Conservation (phyloP, 2,113 vertebrate species). For the Microtus oregoni region DNA sequence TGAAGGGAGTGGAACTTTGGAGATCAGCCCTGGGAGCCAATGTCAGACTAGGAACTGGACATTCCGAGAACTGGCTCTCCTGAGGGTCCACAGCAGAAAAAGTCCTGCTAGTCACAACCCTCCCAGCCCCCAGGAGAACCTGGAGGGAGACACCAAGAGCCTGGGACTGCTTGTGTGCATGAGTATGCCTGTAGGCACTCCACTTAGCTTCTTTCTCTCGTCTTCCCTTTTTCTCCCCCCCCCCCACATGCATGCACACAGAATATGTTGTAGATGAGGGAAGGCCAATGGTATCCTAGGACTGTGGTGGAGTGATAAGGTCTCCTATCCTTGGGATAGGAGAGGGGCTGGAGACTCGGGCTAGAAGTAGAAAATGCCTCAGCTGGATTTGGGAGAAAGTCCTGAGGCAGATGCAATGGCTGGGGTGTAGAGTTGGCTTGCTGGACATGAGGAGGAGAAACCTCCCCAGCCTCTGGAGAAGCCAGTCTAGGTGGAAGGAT, state of each 20-base stretch:
- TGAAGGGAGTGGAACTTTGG: too few relatives aligned
- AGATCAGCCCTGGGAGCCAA: background rate
- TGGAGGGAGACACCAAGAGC: background rate
- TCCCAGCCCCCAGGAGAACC: background rate
- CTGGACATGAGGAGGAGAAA: background rate
- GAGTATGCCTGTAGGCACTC: too few relatives aligned
- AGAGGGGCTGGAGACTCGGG: background rate
- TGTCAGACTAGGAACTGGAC: background rate
- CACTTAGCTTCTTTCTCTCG: background rate
- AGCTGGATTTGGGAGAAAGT: background rate
- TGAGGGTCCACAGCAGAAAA: background rate
- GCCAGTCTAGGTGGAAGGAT: too few relatives aligned
- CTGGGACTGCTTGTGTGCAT: background rate
- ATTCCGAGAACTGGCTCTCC: too few relatives aligned
- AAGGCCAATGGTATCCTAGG: too few relatives aligned
- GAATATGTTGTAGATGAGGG: background rate
- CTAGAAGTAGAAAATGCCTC: background rate
- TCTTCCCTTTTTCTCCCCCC: background rate
- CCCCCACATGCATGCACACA: accelerated
- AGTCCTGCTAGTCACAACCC: background rate
- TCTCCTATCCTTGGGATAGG: background rate
- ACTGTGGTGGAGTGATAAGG: too few relatives aligned
- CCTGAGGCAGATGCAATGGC: background rate
- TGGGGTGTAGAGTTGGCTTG: accelerated
- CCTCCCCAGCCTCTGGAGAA: background rate